A percentile compares a stretch with the other conserved stretches of the same genome.
Evolutionary conservation across 2,888 invertebrate species (phyloP).

Genomic region (Trichacis sp.): DNA sequence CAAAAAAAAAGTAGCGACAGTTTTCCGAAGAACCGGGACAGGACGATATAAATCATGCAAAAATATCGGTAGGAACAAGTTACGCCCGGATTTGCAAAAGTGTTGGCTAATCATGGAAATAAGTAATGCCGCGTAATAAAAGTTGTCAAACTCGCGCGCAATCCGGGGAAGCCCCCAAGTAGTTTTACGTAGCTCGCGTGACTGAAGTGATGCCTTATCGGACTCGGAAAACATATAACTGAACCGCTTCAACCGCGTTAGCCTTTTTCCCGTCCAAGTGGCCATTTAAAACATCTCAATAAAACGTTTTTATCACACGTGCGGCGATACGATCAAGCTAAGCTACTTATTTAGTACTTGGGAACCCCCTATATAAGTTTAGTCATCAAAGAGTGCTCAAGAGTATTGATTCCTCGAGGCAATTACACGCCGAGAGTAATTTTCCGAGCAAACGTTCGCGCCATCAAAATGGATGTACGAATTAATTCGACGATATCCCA

Average conservation of each 20-base stretch:
- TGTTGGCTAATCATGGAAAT: not conserved
- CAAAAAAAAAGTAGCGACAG: not conserved
- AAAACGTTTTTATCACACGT: not conserved
- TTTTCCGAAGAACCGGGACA: not conserved
- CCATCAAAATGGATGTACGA: not conserved
- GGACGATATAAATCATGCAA: not conserved
- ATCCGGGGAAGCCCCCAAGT: constrained; percentile 34
- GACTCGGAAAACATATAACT: constrained; percentile 35
- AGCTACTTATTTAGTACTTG: constrained; percentile 1
- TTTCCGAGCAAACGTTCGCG: not conserved
- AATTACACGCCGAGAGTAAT: not conserved
- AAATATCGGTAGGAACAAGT: not conserved
- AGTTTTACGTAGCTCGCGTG: constrained; percentile 31
- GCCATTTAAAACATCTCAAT: constrained; percentile 27
- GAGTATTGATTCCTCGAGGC: not conserved
- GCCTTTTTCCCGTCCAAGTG: constrained; percentile 23
- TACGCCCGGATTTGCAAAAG: not conserved
- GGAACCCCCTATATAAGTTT: not conserved
- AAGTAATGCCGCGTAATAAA: constrained; percentile 18
- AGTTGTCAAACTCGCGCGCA: constrained; percentile 28
- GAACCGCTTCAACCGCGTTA: constrained; percentile 27
- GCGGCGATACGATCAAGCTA: not conserved
- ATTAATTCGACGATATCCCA: not conserved
- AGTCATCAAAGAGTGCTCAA: constrained; percentile 1
- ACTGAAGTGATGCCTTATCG: constrained; percentile 38